Conservation (phyloP, 2,888 invertebrate species). For the Anorthoa munda region DNA sequence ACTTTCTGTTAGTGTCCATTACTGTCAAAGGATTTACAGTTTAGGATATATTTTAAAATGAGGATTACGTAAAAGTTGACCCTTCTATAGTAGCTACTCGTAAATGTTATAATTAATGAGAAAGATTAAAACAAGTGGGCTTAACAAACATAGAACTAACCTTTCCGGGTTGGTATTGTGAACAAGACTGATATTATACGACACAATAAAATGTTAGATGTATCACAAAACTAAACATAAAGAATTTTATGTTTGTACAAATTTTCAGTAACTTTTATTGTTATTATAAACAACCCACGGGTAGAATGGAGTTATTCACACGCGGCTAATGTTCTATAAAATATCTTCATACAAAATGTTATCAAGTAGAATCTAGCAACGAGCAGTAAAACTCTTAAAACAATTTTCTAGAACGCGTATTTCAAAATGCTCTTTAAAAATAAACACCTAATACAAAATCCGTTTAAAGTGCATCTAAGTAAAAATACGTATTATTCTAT, state of each 20-base stretch:
- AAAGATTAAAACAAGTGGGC: conserved; percentile 19
- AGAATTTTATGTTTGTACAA: conserved; percentile 43
- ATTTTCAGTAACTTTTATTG: conserved; percentile 40
- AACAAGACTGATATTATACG: conserved; percentile 26
- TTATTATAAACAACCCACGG: conserved; percentile 29
- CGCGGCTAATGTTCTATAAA: not conserved
- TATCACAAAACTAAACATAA: conserved; percentile 49
- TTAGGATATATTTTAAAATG: conserved; percentile 29
- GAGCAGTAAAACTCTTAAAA: conserved; percentile 4
- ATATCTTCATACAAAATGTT: conserved; percentile 24
- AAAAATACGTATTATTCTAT: conserved; percentile 66
- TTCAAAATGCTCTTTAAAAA: conserved; percentile 49
- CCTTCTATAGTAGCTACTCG: not conserved
- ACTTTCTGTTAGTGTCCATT: conserved; percentile 62
- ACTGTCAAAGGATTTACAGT: conserved; percentile 33
- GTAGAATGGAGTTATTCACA: conserved; percentile 12
- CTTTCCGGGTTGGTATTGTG: conserved; percentile 25
- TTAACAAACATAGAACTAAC: not conserved
- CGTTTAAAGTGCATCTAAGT: conserved; percentile 66
- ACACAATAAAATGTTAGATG: conserved; percentile 36
- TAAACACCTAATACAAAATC: conserved; percentile 63
- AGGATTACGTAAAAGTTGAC: conserved; percentile 5
- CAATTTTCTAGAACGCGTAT: conserved; percentile 37
- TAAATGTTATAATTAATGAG: conserved; percentile 32
- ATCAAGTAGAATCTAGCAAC: not conserved